Evolutionary conservation across 2,797 vertebrate genomes (phyloP), one percentile per base, ranked within the genome.

Genomic region (Enteromius paludinosus): DNA sequence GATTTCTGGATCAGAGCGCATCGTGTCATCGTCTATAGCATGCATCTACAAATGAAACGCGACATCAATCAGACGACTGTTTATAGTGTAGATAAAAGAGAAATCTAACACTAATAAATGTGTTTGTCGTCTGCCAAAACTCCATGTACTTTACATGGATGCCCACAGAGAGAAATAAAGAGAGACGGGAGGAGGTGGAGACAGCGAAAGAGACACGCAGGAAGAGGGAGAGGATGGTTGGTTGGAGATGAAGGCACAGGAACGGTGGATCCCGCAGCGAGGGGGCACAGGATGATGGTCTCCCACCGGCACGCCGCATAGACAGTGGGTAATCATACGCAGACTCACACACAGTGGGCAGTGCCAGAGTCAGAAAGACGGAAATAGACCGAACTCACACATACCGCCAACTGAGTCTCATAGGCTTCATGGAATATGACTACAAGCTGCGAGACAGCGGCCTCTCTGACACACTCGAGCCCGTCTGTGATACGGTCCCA

Each of bases 361-460:
- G 85, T 90, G 82, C 84, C 77, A 89, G 69, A 90, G 87, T 84
- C 78, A 87, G 89, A 89, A 86, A 88, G 89, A 92, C 89, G 87
- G 84, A 86, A 89, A 83, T 88, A 88, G 80, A 86, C 75, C 47
- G 15, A 78, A 78, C 77, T 75, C 82, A 78, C 71, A 88, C 79
- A 82, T 54, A 62, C 87, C 88, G 91, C 90, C 90, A 92, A 87
- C 87, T 79, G 85, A 85, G 87, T 89, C 90, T 90, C 78, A 87
- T 88, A 86, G 84, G 82, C 89, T 84, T 86, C 87, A 88, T 83
- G 86, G 65, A 87, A 92, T 77, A 85, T 85, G 87, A 86, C 88
- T 86, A 70, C 91, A 93, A 90, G 92, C 90, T 93, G 91, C 89
- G 91, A 92, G 90, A 82, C 61, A 89, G 89, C 88, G 88, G 90